phyloP scores from a whole-genome alignment of 2,113 vertebrate genomes.

The Salvelinus fontinalis region DNA sequence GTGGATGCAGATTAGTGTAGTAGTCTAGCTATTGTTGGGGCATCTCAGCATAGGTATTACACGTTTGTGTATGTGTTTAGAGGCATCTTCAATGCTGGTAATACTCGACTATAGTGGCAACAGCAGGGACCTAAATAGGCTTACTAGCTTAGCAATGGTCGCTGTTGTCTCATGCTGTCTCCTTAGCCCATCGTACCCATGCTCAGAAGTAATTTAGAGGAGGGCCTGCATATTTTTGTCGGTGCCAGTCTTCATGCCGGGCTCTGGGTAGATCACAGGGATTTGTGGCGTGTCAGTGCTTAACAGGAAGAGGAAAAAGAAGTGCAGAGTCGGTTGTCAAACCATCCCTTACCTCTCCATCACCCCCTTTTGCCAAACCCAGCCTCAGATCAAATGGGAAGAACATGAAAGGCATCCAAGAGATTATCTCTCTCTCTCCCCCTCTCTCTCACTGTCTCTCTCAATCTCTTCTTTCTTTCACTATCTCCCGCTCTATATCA shows the following conservation, averaged over 20 bases:
- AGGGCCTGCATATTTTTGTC: conserved; percentile 38
- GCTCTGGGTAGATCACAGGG: conserved; percentile 53
- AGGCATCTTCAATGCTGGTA: conserved; percentile 36
- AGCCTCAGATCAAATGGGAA: conserved; percentile 68
- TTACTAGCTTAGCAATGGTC: too few relatives aligned
- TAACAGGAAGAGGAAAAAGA: not conserved
- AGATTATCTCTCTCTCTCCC: conserved; percentile 33
- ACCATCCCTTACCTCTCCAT: conserved; percentile 36
- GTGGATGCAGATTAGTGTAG: conserved; percentile 55
- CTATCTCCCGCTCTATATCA: conserved; percentile 7
- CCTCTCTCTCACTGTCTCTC: conserved; percentile 15
- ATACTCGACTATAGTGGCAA: conserved; percentile 44
- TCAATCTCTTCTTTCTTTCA: conserved; percentile 12
- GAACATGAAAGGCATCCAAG: conserved; percentile 65
- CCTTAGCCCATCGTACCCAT: not conserved
- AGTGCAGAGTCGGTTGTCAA: conserved; percentile 49
- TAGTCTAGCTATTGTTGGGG: conserved; percentile 30
- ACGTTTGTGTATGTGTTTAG: conserved; percentile 5
- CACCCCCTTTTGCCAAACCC: conserved; percentile 53
- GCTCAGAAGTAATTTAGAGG: not conserved
- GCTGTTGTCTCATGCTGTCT: conserved; percentile 36
- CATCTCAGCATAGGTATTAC: not conserved
- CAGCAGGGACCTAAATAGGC: not conserved
- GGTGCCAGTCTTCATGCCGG: conserved; percentile 39
- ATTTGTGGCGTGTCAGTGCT: conserved; percentile 17